Evolutionary conservation across 2,113 vertebrate genomes (phyloP).

Genomic region (Ptilonorhynchus violaceus): DNA sequence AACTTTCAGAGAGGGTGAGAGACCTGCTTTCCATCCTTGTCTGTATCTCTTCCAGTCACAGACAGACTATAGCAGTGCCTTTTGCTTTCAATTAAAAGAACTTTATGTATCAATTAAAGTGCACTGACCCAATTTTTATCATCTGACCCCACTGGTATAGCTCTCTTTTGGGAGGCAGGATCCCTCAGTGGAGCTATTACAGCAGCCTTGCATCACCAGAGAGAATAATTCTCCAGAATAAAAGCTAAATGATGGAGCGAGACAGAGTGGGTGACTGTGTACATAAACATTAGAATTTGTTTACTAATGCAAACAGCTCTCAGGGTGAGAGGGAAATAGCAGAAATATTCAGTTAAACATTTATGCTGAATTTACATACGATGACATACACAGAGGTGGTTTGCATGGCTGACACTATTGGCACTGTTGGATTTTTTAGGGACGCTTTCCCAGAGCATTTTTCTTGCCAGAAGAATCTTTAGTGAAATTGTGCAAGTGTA

Average conservation of each 20-base stretch:
- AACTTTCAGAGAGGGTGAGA: background rate
- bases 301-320: background rate
- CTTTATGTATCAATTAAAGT: background rate
- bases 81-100: conserved; percentile 2
- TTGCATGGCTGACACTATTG: background rate
- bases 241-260: background rate
- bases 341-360: conserved; percentile 17
- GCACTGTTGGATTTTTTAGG: background rate
- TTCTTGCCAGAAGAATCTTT: background rate
- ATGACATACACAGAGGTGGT: background rate
- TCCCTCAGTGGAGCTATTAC: background rate
- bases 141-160: background rate
- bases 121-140: background rate
- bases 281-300: background rate
- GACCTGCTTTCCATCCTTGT: background rate
- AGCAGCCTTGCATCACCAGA: background rate
- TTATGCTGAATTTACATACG: background rate
- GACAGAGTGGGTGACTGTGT: background rate
- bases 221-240: background rate
- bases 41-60: background rate
- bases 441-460: background rate
- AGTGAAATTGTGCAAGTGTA: background rate
- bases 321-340: background rate
- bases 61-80: background rate
- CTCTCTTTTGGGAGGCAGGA: background rate